Percentiles rank a stretch among this genome's conserved stretches.
Conservation (phyloP, 2,113 vertebrate species). For the Ceuthmochares aereus region DNA sequence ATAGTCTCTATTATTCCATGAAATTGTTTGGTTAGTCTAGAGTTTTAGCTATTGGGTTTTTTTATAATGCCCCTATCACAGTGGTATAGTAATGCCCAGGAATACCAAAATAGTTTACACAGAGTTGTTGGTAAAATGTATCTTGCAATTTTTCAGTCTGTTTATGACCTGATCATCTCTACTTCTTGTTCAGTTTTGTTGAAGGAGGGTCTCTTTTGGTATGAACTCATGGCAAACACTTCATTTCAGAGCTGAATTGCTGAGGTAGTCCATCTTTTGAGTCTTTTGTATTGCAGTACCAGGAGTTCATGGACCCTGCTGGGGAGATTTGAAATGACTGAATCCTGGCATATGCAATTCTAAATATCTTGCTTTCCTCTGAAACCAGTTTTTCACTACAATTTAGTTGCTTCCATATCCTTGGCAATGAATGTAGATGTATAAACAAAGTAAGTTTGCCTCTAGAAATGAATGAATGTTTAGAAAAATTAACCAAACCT, state of each 20-base stretch:
- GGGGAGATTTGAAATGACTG: not conserved
- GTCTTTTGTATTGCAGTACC: not conserved
- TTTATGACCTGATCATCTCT: not conserved
- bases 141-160: not conserved
- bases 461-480: not conserved
- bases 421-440: not conserved
- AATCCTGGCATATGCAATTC: not conserved
- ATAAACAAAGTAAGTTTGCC: not conserved
- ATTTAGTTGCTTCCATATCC: not conserved
- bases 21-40: not conserved
- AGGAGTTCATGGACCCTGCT: not conserved
- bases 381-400: not conserved
- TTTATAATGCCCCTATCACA: not conserved
- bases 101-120: not conserved
- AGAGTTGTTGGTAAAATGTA: not conserved
- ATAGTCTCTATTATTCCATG: not conserved
- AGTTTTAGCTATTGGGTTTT: not conserved
- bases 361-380: not conserved
- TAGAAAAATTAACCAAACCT: not conserved
- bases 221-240: not conserved
- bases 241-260: not conserved
- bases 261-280: constrained; percentile 2
- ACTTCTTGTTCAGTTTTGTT: constrained; percentile 3
- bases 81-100: not conserved
- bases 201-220: not conserved